Conservation (phyloP, 2,797 vertebrate genomes). For the Erethizon dorsatum region DNA sequence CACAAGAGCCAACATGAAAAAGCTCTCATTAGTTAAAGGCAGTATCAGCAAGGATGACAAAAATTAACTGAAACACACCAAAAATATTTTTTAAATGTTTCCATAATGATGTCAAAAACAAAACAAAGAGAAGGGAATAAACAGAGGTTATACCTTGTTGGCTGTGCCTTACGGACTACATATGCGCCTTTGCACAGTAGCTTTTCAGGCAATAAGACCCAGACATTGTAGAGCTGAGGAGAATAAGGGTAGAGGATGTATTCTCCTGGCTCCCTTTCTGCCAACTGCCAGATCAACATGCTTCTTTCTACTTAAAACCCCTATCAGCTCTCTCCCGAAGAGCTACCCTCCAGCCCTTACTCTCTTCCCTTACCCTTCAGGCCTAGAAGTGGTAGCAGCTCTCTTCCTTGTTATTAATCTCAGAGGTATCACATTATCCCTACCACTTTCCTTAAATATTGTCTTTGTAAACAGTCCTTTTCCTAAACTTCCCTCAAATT, state of each 20-base stretch:
- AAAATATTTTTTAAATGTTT: conserved; percentile 22
- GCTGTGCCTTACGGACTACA: neutral
- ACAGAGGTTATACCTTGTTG: neutral
- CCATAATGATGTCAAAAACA: conserved; percentile 10
- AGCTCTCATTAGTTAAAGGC: neutral
- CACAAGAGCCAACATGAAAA: neutral
- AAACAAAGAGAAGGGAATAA: neutral
- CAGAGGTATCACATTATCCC: neutral
- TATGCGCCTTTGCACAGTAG: neutral
- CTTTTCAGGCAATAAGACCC: neutral
- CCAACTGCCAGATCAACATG: neutral
- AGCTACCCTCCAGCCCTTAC: neutral
- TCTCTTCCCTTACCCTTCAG: neutral
- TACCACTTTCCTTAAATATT: conserved; percentile 32
- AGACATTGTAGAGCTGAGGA: neutral
- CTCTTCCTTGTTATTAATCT: neutral
- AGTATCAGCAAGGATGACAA: conserved; percentile 34
- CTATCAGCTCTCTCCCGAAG: neutral
- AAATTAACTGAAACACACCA: neutral
- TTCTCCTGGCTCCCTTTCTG: neutral
- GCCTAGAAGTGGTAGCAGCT: neutral
- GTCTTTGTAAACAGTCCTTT: conserved; percentile 48
- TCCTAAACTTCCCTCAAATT: conserved; percentile 56
- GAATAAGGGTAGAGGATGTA: neutral
- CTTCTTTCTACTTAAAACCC: conserved; percentile 5